Conservation (phyloP, 2,113 vertebrate genomes). For the Labeo catla region DNA sequence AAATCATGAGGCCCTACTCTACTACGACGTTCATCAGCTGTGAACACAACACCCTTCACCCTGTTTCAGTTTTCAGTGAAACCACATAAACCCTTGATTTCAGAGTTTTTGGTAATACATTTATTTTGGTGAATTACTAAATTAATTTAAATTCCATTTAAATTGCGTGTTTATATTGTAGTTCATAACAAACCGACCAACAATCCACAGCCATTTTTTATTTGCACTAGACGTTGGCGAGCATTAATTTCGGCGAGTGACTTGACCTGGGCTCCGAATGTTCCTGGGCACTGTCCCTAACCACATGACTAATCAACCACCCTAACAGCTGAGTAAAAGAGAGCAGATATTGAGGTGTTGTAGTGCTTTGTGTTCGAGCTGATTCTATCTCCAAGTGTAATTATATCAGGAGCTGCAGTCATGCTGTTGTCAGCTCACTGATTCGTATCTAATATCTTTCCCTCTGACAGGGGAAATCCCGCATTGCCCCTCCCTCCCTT, state of each 20-base stretch:
- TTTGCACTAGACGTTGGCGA: neutral
- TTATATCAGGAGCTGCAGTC: constrained; percentile 53
- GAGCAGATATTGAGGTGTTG: constrained; percentile 18
- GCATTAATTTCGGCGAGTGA: neutral
- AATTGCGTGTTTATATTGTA: neutral
- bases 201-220: neutral
- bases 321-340: neutral
- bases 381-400: constrained; percentile 49
- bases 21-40: too few species aligned
- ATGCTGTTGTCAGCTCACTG: constrained; percentile 44
- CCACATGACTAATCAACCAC: neutral
- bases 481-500: constrained; percentile 27
- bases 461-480: constrained; percentile 52
- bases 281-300: neutral
- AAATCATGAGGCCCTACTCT: too few species aligned
- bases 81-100: neutral
- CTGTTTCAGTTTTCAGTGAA: neutral
- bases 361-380: constrained; percentile 18
- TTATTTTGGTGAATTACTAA: neutral
- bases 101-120: neutral
- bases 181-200: neutral
- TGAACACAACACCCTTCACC: too few species aligned
- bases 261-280: neutral
- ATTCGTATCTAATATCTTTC: constrained; percentile 44
- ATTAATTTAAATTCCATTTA: neutral